A percentile compares a stretch with the other conserved stretches of the same genome.
These are phyloP conservation scores for Dasypogon diadema DNA, from an alignment of 2,888 invertebrate genomes.

Conservation along the genomic window DNA sequence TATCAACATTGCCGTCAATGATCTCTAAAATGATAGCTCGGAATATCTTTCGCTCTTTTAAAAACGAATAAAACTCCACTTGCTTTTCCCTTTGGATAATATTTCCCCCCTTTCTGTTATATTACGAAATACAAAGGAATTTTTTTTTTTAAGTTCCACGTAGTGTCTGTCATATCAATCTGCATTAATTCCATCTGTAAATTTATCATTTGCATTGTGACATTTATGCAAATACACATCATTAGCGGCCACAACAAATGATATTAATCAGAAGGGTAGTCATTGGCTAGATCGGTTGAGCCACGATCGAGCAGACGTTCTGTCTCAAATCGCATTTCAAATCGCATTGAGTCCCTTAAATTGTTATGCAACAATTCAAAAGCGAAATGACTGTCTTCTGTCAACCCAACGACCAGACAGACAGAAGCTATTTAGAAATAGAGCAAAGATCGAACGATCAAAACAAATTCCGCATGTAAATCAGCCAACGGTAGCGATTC, in stretches of 20 bases:
- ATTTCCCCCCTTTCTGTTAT: too few species aligned
- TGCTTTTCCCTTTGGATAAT: too few species aligned
- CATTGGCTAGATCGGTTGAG: neutral
- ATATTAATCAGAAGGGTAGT: conserved; percentile 22
- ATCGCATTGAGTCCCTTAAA: conserved; percentile 5
- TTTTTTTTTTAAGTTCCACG: too few species aligned
- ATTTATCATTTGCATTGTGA: conserved; percentile 33
- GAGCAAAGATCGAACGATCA: conserved; percentile 31
- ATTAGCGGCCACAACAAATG: conserved; percentile 14
- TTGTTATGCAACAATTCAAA: conserved; percentile 24
- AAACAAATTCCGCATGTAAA: conserved; percentile 44
- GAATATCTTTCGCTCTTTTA: too few species aligned
- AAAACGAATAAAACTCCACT: too few species aligned
- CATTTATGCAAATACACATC: conserved; percentile 38
- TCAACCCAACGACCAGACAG: neutral
- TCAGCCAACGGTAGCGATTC: neutral
- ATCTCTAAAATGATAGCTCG: too few species aligned
- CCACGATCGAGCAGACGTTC: conserved; percentile 15
- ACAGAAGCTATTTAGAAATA: neutral
- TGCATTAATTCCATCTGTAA: neutral
- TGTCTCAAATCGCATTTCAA: conserved; percentile 23
- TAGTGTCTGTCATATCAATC: neutral
- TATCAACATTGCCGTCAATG: too few species aligned
- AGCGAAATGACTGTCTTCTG: neutral
- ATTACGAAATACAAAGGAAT: too few species aligned